phyloP scores from a whole-genome alignment of 2,888 invertebrate genomes.

The Tuberolachnus salignus region DNA sequence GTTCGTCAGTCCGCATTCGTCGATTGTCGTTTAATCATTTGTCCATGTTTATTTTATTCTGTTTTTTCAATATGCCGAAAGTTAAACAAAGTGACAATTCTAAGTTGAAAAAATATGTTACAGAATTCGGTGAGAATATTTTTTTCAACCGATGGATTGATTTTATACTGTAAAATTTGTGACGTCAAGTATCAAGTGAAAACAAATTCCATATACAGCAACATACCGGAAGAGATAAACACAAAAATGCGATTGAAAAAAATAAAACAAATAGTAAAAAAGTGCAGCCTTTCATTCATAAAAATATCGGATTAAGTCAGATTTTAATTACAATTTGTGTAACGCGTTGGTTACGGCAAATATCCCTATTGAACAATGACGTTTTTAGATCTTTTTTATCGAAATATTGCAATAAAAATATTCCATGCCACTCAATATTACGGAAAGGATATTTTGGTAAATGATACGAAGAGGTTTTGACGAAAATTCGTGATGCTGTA shows the following conservation, averaged over 20 bases:
- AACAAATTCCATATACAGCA: neutral
- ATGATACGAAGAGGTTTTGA: neutral
- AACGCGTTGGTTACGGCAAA: neutral
- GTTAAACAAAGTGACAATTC: too few relatives aligned
- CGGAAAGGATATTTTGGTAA: slow-evolving; percentile 12
- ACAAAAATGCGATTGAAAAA: slow-evolving; percentile 1
- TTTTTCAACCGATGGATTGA: neutral
- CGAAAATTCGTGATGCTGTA: neutral
- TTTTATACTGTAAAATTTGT: neutral
- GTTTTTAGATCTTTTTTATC: neutral
- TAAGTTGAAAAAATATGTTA: too few relatives aligned
- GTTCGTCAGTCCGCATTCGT: neutral
- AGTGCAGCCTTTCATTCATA: neutral
- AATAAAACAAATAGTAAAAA: too few relatives aligned
- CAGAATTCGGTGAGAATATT: neutral
- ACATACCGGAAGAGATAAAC: slow-evolving; percentile 2
- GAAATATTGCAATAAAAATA: neutral
- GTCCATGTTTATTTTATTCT: too few relatives aligned
- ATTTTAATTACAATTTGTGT: slow-evolving; percentile 9
- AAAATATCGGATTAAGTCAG: slow-evolving; percentile 8
- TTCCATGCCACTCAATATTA: neutral
- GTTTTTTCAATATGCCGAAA: too few relatives aligned
- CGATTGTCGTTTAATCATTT: too few relatives aligned
- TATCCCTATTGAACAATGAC: neutral
- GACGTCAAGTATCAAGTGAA: neutral